Conservation (phyloP, 2,113 vertebrate species). For the Actinemys pallida region DNA sequence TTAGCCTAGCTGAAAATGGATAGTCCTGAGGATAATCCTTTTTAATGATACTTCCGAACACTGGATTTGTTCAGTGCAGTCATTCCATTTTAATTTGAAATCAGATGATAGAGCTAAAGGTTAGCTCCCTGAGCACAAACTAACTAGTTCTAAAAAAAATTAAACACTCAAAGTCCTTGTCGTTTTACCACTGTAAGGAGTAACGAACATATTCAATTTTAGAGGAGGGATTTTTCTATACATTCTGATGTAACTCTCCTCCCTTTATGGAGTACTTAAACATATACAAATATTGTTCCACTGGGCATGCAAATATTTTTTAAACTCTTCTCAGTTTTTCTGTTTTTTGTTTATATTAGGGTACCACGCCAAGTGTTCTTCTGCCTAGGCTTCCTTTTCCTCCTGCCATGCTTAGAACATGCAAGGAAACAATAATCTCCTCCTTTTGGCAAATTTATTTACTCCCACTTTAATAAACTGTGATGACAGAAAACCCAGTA, state of each 20-base stretch:
- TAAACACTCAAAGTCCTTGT: background rate
- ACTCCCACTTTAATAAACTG: background rate
- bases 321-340: slow-evolving; percentile 11
- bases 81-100: slow-evolving; percentile 38
- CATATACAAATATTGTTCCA: background rate
- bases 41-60: background rate
- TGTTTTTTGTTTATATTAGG: background rate
- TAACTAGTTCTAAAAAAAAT: background rate
- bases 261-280: slow-evolving; percentile 21
- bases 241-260: background rate
- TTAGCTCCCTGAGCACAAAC: slow-evolving; percentile 9
- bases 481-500: background rate
- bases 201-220: background rate
- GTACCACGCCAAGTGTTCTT: background rate
- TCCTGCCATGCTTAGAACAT: background rate
- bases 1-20: background rate
- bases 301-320: background rate
- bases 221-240: background rate
- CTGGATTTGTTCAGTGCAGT: background rate
- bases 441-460: slow-evolving; percentile 5
- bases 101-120: background rate
- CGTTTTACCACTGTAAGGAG: background rate
- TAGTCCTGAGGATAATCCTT: background rate
- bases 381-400: background rate
- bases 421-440: background rate